Evolutionary conservation across 2,113 vertebrate species (phyloP).

Genomic region (Sander lucioperca): DNA sequence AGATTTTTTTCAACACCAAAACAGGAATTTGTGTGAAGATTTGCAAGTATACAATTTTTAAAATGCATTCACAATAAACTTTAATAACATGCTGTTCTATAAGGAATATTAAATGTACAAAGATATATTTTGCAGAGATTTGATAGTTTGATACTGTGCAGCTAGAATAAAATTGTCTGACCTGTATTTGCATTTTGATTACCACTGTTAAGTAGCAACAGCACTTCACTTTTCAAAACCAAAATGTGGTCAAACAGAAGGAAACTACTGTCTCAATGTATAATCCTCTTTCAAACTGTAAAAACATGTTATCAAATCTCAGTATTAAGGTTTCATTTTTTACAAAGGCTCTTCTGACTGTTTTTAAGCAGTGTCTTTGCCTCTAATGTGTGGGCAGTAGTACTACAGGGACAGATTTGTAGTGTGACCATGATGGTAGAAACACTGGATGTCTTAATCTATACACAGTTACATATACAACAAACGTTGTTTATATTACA

Average conservation of each 20-base stretch:
- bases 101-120: neutral
- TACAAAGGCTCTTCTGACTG: neutral
- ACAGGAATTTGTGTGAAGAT: neutral
- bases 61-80: neutral
- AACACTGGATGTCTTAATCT: slow-evolving; percentile 39
- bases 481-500: slow-evolving; percentile 56
- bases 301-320: neutral
- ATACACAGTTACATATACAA: slow-evolving; percentile 35
- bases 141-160: neutral
- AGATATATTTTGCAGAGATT: neutral
- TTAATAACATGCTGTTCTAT: neutral
- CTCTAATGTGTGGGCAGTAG: neutral
- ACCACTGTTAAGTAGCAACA: neutral
- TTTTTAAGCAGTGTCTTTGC: neutral
- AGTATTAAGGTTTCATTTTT: neutral
- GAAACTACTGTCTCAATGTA: neutral
- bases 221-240: slow-evolving; percentile 12
- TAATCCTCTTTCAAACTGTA: neutral
- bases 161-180: slow-evolving; percentile 31
- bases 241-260: slow-evolving; percentile 5
- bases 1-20: neutral
- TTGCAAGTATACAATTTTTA: neutral
- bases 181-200: slow-evolving; percentile 58
- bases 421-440: slow-evolving; percentile 29
- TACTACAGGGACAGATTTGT: neutral